Percentiles rank a stretch among this genome's conserved stretches.
Evolutionary conservation across 2,888 invertebrate genomes (phyloP).

Genomic region (Hedychridium roseum): DNA sequence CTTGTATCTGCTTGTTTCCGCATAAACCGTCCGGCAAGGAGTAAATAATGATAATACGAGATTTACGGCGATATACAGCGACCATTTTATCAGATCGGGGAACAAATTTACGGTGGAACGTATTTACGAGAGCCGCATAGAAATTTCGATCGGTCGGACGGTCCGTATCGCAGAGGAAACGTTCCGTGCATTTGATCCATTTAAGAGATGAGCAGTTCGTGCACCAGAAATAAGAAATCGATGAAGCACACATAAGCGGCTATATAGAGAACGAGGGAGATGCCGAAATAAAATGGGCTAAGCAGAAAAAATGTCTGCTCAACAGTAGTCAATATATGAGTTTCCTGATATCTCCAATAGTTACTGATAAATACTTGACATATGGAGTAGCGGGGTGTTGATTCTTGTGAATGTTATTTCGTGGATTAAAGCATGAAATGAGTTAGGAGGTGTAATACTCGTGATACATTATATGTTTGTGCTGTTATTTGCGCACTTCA

Average conservation of each 20-base stretch:
- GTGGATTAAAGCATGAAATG: background rate
- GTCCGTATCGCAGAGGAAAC: constrained; percentile 16
- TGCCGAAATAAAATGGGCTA: no score
- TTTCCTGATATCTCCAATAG: background rate
- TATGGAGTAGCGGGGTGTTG: constrained; percentile 31
- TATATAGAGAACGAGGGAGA: no score
- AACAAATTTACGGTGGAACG: constrained; percentile 13
- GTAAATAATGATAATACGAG: no score
- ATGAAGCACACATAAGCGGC: constrained; percentile 22
- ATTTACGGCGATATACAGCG: no score
- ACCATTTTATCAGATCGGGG: constrained; percentile 25
- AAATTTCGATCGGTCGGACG: constrained; percentile 11
- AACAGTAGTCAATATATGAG: background rate
- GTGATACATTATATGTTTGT: constrained; percentile 14
- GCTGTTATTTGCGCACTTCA: constrained; percentile 18
- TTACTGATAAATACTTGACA: constrained; percentile 11
- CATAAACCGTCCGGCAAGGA: no score
- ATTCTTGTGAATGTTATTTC: background rate
- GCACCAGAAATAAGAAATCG: constrained; percentile 33
- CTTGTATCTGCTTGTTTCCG: no score
- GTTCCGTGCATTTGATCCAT: constrained; percentile 34
- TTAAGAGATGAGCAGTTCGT: constrained; percentile 30
- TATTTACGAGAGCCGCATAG: constrained; percentile 12
- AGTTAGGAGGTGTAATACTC: constrained; percentile 8
- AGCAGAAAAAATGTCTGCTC: background rate